Percentiles rank a stretch among this genome's conserved stretches.
Evolutionary conservation across 2,113 vertebrate genomes (phyloP).

Genomic region (Urocitellus parryii): DNA sequence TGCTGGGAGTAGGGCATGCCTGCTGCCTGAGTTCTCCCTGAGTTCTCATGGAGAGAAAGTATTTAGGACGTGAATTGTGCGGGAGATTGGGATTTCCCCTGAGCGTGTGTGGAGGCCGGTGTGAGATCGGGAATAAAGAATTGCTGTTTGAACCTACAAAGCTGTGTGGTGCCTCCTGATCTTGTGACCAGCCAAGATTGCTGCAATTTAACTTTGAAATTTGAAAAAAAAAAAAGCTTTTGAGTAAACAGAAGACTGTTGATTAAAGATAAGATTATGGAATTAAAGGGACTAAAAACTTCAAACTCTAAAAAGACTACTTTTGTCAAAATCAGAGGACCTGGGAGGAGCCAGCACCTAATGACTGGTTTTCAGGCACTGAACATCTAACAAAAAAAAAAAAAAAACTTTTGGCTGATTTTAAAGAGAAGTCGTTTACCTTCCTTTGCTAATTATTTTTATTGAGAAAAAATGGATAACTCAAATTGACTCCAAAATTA

Average conservation of each 20-base stretch:
- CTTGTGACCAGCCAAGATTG: too few relatives aligned
- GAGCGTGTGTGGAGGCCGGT: too few relatives aligned
- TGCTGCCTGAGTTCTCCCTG: too few relatives aligned
- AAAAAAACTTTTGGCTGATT: background rate
- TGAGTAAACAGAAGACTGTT: background rate
- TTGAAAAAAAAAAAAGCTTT: background rate
- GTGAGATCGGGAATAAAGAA: too few relatives aligned
- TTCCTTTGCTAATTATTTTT: background rate
- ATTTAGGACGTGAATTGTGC: too few relatives aligned
- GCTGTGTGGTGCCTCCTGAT: too few relatives aligned
- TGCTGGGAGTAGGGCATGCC: too few relatives aligned
- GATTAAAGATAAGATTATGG: background rate
- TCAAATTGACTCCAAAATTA: background rate
- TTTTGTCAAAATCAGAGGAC: background rate
- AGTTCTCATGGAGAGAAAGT: too few relatives aligned
- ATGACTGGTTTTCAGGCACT: background rate
- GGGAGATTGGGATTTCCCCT: too few relatives aligned
- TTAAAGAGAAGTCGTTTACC: background rate
- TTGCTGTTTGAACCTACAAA: too few relatives aligned
- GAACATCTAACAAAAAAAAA: background rate
- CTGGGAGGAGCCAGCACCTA: background rate
- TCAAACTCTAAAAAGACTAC: background rate
- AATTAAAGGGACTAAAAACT: constrained; percentile 29
- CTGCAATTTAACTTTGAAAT: constrained; percentile 12
- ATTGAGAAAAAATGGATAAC: background rate